Percentiles rank a stretch among this genome's conserved stretches.
Conservation (phyloP, 64 coral and sea anemone species). For the Montipora foliosa region DNA sequence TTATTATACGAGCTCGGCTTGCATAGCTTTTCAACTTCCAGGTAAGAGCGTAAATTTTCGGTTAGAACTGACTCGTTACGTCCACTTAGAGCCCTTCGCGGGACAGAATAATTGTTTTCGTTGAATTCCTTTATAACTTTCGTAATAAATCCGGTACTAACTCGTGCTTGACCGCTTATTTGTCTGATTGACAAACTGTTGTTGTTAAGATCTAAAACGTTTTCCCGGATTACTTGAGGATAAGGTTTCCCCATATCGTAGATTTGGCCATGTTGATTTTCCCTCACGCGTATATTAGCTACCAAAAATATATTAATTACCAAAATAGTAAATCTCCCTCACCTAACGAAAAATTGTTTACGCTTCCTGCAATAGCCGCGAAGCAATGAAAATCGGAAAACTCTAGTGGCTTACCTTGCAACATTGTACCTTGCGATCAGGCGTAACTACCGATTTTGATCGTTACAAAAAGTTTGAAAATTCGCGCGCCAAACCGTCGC, state of each 20-base stretch:
- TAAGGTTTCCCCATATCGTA: conserved; percentile 26
- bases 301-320: not conserved
- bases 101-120: conserved; percentile 36
- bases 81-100: conserved; percentile 7
- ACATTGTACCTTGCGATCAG: not conserved
- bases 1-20: conserved; percentile 23
- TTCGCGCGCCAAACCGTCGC: not conserved
- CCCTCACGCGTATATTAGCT: not conserved
- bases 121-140: conserved; percentile 35
- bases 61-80: conserved; percentile 29
- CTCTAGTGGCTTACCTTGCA: conserved; percentile 7
- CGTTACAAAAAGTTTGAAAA: not conserved
- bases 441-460: not conserved
- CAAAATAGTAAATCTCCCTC: not conserved
- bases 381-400: not conserved
- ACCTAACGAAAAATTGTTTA: not conserved
- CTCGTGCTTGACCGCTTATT: conserved; percentile 30
- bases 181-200: conserved; percentile 9
- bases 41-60: conserved; percentile 18
- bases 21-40: conserved; percentile 36
- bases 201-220: not conserved
- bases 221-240: conserved; percentile 43
- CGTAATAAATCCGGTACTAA: conserved; percentile 36
- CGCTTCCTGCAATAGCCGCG: not conserved
- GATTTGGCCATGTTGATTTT: not conserved